Conservation (phyloP, 2,797 vertebrate species). For the Iguana delicatissima region DNA sequence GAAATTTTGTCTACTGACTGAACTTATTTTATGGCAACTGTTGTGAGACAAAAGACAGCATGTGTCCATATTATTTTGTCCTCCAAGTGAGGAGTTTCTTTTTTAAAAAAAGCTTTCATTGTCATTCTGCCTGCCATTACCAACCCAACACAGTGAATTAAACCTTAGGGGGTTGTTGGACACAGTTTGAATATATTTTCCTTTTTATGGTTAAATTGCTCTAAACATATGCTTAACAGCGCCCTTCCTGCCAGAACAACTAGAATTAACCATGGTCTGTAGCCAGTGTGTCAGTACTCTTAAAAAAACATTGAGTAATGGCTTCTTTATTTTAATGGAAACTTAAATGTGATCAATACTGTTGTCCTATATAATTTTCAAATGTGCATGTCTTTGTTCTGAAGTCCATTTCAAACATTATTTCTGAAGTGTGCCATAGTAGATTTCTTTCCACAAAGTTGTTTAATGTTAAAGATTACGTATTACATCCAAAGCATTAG, state of each 20-base stretch:
- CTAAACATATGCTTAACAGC: neutral
- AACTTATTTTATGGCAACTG: neutral
- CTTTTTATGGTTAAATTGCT: neutral
- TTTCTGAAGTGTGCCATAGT: neutral
- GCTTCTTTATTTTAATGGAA: neutral
- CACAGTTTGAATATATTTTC: neutral
- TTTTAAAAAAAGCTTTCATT: neutral
- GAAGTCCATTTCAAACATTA: neutral
- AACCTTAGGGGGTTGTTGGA: neutral
- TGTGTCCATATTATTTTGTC: neutral
- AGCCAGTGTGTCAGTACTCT: neutral
- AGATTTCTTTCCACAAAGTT: conserved; percentile 1
- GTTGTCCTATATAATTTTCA: neutral
- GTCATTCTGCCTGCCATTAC: too few relatives aligned
- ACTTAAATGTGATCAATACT: neutral
- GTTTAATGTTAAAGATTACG: neutral
- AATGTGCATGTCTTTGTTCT: neutral
- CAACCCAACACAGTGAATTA: too few relatives aligned
- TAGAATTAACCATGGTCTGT: neutral
- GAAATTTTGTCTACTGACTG: too few relatives aligned
- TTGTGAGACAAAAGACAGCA: neutral
- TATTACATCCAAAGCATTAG: neutral
- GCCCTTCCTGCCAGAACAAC: too few relatives aligned
- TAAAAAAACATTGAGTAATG: neutral
- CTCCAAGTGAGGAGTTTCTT: neutral